These are phyloP conservation scores for Turdus rufiventris DNA, from an alignment of 2,113 vertebrate species.

Conservation along the genomic window DNA sequence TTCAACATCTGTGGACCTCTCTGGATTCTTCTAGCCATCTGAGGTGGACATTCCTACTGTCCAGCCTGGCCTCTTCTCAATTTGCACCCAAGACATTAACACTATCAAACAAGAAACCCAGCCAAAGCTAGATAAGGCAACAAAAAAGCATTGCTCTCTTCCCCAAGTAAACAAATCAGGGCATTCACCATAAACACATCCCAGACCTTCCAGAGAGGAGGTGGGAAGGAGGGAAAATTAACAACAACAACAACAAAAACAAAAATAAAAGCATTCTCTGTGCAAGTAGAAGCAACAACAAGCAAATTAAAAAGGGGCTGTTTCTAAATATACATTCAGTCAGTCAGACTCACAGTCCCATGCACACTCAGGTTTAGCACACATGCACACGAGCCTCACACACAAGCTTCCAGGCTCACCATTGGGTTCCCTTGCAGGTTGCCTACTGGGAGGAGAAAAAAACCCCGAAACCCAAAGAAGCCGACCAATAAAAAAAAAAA, in stretches of 20 bases:
- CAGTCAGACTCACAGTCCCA: constrained; percentile 7
- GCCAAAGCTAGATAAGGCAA: constrained; percentile 82
- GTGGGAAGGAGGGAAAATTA: not conserved
- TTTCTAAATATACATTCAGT: constrained; percentile 52
- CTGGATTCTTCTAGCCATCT: constrained; percentile 35
- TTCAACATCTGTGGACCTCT: constrained; percentile 6
- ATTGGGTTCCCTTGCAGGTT: constrained; percentile 63
- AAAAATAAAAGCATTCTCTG: constrained; percentile 38
- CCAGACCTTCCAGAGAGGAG: constrained; percentile 39
- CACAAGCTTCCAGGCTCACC: constrained; percentile 53
- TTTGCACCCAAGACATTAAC: constrained; percentile 65
- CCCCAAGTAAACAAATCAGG: constrained; percentile 73
- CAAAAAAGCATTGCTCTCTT: constrained; percentile 77
- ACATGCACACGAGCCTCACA: not conserved
- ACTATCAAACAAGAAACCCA: constrained; percentile 74
- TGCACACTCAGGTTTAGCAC: constrained; percentile 8
- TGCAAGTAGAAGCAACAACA: constrained; percentile 58
- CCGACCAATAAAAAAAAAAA: not conserved
- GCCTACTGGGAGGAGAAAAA: constrained; percentile 32
- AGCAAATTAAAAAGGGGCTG: constrained; percentile 53
- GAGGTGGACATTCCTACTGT: constrained; percentile 30
- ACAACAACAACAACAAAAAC: constrained; percentile 12
- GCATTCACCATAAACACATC: constrained; percentile 49
- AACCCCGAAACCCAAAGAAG: not conserved
- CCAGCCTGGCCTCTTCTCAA: constrained; percentile 50